phyloP scores from a whole-genome alignment of 2,888 invertebrate genomes.

The Drosophila birchii region DNA sequence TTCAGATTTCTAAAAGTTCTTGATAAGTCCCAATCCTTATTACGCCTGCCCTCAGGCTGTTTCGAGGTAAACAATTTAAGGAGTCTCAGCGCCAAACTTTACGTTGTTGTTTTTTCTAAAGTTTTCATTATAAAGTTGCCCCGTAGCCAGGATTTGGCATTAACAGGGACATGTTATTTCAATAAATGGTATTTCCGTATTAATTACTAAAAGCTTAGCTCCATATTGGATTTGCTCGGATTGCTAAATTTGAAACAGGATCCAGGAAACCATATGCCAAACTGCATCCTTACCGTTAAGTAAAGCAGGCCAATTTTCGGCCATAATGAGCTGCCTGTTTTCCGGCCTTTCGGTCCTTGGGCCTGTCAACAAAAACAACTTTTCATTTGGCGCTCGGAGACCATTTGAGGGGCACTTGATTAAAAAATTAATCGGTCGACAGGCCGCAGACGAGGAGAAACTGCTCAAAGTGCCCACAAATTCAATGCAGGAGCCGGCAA shows the following conservation, averaged over 20 bases:
- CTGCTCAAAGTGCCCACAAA: constrained; percentile 33
- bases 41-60: neutral
- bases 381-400: constrained; percentile 31
- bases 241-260: neutral
- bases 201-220: neutral
- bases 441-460: constrained; percentile 20
- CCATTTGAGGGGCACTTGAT: constrained; percentile 40
- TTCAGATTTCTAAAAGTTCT: neutral
- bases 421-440: constrained; percentile 52
- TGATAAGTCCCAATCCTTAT: constrained; percentile 8
- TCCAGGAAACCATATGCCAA: neutral
- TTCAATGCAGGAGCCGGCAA: constrained; percentile 23
- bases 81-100: neutral
- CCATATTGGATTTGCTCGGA: neutral
- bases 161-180: neutral
- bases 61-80: constrained; percentile 15
- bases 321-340: constrained; percentile 28
- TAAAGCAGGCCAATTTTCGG: constrained; percentile 12
- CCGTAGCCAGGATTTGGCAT: neutral
- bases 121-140: constrained; percentile 9
- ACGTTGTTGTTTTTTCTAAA: neutral
- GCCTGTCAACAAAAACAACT: constrained; percentile 26
- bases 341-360: neutral
- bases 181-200: neutral
- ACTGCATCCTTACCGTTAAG: constrained; percentile 14